Conservation (phyloP, 2,113 vertebrate genomes). For the Bothrops jararaca region DNA sequence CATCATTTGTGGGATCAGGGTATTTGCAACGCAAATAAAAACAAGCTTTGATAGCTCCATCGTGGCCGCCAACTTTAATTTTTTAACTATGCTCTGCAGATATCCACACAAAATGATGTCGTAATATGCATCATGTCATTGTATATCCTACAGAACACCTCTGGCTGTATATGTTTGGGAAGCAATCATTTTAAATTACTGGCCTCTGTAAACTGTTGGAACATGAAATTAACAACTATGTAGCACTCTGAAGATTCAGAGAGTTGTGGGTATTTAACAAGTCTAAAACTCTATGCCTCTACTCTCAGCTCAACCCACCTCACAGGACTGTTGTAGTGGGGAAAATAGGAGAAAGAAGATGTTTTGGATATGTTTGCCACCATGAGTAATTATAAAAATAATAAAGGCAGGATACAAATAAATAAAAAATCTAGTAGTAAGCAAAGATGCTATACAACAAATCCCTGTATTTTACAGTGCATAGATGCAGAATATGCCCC, state of each 20-base stretch:
- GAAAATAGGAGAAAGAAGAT: no score
- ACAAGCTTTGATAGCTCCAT: background rate
- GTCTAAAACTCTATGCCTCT: background rate
- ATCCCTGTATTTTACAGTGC: background rate
- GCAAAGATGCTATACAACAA: background rate
- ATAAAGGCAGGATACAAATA: no score
- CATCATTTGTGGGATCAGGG: background rate
- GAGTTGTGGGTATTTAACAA: background rate
- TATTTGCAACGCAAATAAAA: background rate
- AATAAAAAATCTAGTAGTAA: constrained; percentile 6
- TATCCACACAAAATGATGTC: background rate
- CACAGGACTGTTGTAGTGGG: no score
- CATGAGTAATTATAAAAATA: no score
- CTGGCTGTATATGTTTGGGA: background rate
- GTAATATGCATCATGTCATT: background rate
- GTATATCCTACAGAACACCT: background rate
- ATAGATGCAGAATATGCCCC: background rate
- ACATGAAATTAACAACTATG: background rate
- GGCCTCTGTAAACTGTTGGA: background rate
- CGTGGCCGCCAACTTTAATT: background rate
- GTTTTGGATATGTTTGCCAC: no score
- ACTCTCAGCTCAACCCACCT: no score
- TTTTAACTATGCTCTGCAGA: background rate
- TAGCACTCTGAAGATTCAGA: background rate
- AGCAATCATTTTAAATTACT: background rate